phyloP scores from a whole-genome alignment of 2,113 vertebrate species.

The Notiomystis cincta region DNA sequence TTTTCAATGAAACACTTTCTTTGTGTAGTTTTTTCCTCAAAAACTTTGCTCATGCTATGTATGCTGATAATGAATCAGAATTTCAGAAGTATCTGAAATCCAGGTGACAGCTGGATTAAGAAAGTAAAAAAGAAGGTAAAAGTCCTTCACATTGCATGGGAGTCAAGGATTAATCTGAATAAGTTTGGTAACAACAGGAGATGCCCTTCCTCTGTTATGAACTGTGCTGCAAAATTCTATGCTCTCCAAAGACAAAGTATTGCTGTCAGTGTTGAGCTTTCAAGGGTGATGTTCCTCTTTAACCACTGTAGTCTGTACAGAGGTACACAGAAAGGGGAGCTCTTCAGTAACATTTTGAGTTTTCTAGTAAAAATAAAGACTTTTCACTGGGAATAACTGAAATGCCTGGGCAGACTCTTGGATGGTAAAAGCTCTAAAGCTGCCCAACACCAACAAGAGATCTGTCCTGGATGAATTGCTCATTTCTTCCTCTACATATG shows the following conservation, averaged over 20 bases:
- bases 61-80: background rate
- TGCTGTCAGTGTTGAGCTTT: background rate
- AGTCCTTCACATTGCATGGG: background rate
- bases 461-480: background rate
- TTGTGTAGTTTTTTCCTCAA: background rate
- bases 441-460: background rate
- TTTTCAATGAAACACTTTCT: background rate
- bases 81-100: background rate
- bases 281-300: background rate
- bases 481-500: background rate
- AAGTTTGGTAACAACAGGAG: background rate
- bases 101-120: background rate
- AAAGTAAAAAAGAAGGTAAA: background rate
- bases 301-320: background rate
- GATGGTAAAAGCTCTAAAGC: background rate
- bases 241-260: background rate
- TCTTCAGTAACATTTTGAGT: background rate
- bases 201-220: background rate
- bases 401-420: background rate
- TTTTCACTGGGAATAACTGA: background rate
- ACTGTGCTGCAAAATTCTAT: background rate
- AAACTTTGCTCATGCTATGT: background rate
- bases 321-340: background rate
- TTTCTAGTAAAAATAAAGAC: background rate
- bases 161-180: background rate